These are phyloP conservation scores for Scomberomorus guttatus DNA, from an alignment of 2,797 vertebrate species.

Conservation along the genomic window DNA sequence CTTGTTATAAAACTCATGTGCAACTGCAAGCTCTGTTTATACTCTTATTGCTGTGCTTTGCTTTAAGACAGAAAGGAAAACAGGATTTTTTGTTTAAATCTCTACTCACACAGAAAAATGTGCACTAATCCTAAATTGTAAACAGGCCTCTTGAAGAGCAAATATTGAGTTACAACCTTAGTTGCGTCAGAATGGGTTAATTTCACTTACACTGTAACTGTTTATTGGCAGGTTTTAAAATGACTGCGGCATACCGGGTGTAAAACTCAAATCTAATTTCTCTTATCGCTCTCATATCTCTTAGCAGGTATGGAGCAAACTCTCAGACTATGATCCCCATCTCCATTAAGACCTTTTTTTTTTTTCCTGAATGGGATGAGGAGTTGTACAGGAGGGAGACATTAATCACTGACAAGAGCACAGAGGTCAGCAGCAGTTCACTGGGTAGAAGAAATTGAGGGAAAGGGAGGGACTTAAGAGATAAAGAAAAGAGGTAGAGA, in stretches of 20 bases:
- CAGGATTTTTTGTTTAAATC: too few relatives aligned
- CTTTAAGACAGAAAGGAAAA: conserved; percentile 3
- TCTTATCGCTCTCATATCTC: conserved; percentile 22
- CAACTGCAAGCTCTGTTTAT: background rate
- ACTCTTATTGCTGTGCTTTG: background rate
- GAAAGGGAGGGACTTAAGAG: conserved; percentile 31
- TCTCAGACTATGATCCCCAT: conserved; percentile 26
- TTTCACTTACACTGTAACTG: background rate
- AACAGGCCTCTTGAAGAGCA: background rate
- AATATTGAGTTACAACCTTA: background rate
- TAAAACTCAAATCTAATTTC: background rate
- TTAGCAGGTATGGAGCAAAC: conserved; percentile 38
- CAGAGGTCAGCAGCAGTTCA: conserved; percentile 82
- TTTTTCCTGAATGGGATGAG: conserved; percentile 72
- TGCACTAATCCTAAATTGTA: background rate
- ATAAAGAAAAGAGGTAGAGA: conserved; percentile 39
- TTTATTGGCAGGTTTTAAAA: background rate
- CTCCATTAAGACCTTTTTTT: conserved; percentile 40
- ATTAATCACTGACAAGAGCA: conserved; percentile 78
- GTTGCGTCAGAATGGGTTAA: background rate
- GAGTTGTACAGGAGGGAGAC: conserved; percentile 58
- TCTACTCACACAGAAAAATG: background rate
- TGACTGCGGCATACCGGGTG: background rate
- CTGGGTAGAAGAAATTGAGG: conserved; percentile 52
- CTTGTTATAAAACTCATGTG: background rate